Base-by-base conservation (phyloP, 2,888 invertebrate species). In the Dugesia japonica region DNA sequence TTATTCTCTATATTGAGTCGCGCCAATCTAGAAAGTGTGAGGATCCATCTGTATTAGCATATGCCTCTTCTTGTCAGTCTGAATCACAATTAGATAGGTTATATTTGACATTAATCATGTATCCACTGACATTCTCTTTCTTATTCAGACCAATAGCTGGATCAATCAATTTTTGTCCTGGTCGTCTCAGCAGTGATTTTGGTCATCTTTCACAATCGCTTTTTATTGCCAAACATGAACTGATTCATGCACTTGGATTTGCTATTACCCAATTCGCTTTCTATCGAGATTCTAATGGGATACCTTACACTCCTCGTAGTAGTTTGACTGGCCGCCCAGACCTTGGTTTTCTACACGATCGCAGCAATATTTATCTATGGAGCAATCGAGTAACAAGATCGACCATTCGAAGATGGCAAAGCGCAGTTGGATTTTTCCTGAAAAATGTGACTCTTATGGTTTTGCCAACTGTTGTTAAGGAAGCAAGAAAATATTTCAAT, bases 1-100 rank as follows among this genome's bases (percentile, higher is more conserved):
- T 97, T 85, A 90, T 98, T 0, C 89, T 98, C 80, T 98, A 97
- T 85, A 92, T 98, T 7, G 94, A 94, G 1, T 94, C 95, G 0
- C 89, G 92, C 82, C 90, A 92, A 84, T 93, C 94, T 0, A 90
- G 91, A 81, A 87, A 94, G n/a, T 98, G 98, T 84, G 89, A 89
- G 79, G 89, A 91, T 80, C 91, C 91, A 0, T 87, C 91, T 79
- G 93, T 95, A 0, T 79, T 83, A 1, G 95, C 97, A 0, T 97
- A 95, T 85, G 95, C 97, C 0, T 94, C 95, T 0, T 97, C 98
- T 84, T 98, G 98, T 82, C 97, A 98, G 83, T 94, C 94, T 84
- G 97, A 98, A 85, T 88, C 90, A 0, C 90, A 90, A 0, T 86
- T 94, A 38, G 97, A 98, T 86, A 88, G 91, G 90, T 90, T 81